These are phyloP conservation scores for Laticauda laticaudata DNA, from an alignment of 2,113 vertebrate species.

Conservation along the genomic window DNA sequence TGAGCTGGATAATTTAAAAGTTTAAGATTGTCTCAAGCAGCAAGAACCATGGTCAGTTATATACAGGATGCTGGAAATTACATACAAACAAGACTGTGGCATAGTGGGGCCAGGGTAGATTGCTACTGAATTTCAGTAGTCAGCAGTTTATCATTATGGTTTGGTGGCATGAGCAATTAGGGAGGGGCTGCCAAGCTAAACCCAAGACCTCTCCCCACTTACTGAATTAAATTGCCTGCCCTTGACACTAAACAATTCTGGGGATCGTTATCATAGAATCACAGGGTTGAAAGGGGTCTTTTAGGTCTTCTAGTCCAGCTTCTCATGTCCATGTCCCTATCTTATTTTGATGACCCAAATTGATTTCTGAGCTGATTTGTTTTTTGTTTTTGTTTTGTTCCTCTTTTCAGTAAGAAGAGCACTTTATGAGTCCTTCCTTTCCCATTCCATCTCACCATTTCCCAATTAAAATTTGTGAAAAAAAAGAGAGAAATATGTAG, in stretches of 20 bases:
- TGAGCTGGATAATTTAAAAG: neutral
- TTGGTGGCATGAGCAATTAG: neutral
- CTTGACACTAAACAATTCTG: neutral
- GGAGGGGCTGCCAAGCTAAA: neutral
- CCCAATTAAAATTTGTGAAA: neutral
- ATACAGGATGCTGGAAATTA: neutral
- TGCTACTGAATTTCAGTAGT: neutral
- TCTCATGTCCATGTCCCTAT: neutral
- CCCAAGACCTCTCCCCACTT: neutral
- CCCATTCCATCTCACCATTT: neutral
- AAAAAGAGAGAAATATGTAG: neutral
- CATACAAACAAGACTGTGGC: neutral
- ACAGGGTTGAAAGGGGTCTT: neutral
- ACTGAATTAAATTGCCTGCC: neutral
- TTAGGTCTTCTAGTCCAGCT: neutral
- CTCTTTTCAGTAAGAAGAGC: neutral
- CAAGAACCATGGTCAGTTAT: neutral
- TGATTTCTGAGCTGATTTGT: neutral
- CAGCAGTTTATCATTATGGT: neutral
- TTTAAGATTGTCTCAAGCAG: neutral
- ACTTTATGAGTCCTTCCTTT: neutral
- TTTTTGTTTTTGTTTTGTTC: neutral
- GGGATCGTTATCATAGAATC: neutral
- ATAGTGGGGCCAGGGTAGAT: neutral
- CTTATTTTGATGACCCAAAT: neutral